A percentile compares a stretch with the other conserved stretches of the same genome.
Evolutionary conservation across 2,888 invertebrate species (phyloP).

Genomic region (Tholera decimalis): DNA sequence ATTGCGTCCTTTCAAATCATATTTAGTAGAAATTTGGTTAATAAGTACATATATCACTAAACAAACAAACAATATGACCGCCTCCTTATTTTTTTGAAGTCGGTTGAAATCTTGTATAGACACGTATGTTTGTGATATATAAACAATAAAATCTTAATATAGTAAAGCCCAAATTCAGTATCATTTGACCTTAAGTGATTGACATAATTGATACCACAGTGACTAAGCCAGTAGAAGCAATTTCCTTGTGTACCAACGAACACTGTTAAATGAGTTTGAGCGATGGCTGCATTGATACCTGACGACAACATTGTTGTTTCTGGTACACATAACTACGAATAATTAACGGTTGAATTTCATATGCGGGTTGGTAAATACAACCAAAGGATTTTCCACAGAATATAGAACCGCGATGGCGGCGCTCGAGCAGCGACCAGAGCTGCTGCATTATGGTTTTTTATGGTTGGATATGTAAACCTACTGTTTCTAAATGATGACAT

Average conservation of each 20-base stretch:
- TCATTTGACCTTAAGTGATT: not conserved
- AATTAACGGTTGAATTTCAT: slow-evolving; percentile 72
- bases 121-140: too few relatives aligned
- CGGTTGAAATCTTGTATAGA: too few relatives aligned
- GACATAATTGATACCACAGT: not conserved
- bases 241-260: slow-evolving; percentile 12
- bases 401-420: not conserved
- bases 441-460: too few relatives aligned
- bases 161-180: not conserved
- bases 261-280: slow-evolving; percentile 42
- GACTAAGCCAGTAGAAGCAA: slow-evolving; percentile 18
- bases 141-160: not conserved
- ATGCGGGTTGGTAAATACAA: slow-evolving; percentile 71
- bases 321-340: slow-evolving; percentile 60
- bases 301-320: slow-evolving; percentile 55
- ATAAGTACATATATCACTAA: too few relatives aligned
- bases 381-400: slow-evolving; percentile 16
- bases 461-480: too few relatives aligned
- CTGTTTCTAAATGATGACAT: too few relatives aligned
- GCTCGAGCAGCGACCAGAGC: not conserved
- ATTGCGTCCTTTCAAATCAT: too few relatives aligned
- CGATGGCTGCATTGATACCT: slow-evolving; percentile 30
- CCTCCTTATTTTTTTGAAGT: too few relatives aligned
- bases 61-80: too few relatives aligned
- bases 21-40: too few relatives aligned